A percentile compares a stretch with the other conserved stretches of the same genome.
Evolutionary conservation across 2,113 vertebrate species (phyloP).

Genomic region (Oostethus manadensis): DNA sequence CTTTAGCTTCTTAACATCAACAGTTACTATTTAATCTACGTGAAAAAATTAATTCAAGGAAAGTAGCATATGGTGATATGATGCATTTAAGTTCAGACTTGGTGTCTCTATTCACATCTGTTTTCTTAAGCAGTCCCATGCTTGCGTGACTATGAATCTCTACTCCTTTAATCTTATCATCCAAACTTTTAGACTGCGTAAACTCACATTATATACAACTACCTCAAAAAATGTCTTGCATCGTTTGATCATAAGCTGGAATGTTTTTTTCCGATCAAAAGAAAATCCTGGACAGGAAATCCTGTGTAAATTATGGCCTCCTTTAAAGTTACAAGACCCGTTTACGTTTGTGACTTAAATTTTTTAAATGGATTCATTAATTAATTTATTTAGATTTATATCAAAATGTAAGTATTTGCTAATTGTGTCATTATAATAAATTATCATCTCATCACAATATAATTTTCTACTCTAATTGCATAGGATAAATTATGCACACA

Average conservation of each 20-base stretch:
- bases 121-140: slow-evolving; percentile 9
- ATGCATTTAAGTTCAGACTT: slow-evolving; percentile 1
- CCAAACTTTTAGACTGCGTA: slow-evolving; percentile 30
- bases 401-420: no score
- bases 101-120: slow-evolving; percentile 3
- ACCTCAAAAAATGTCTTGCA: slow-evolving; percentile 27
- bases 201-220: slow-evolving; percentile 10
- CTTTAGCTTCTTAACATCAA: not conserved
- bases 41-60: not conserved
- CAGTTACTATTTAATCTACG: no score
- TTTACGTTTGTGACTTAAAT: no score
- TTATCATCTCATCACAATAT: no score
- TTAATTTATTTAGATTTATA: no score
- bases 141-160: slow-evolving; percentile 10
- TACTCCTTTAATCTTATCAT: slow-evolving; percentile 34
- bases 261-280: not conserved
- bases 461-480: no score
- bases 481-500: no score
- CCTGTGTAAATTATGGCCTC: slow-evolving; percentile 42
- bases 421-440: no score
- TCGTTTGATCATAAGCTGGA: not conserved
- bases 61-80: not conserved
- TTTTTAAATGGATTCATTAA: no score
- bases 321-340: no score
- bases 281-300: slow-evolving; percentile 23